These are phyloP conservation scores for Podocnemis expansa DNA, from an alignment of 2,113 vertebrate species.

Conservation along the genomic window DNA sequence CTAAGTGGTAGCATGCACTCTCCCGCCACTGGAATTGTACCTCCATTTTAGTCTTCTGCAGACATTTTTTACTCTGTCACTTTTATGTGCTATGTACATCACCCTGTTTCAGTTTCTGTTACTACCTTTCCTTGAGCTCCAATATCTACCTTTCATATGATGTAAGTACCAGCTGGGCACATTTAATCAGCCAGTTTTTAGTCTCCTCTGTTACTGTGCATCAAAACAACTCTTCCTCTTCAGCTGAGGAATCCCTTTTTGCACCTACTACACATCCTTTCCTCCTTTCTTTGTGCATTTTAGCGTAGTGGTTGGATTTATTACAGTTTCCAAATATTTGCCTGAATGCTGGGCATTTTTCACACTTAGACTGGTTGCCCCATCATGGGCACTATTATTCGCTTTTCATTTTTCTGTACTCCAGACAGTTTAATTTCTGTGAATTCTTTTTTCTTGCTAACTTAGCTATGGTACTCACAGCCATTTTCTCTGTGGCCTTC, in stretches of 20 bases:
- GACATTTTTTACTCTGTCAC: neutral
- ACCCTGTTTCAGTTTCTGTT: no score
- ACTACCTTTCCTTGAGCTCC: neutral
- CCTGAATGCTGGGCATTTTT: neutral
- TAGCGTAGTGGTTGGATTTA: neutral
- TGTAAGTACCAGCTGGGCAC: neutral
- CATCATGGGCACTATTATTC: neutral
- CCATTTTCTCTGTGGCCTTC: neutral
- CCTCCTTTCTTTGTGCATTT: neutral
- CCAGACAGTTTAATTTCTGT: no score
- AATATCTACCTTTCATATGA: neutral
- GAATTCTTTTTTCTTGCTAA: neutral
- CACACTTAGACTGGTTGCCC: neutral
- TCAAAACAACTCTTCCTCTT: no score
- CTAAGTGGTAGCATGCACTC: neutral
- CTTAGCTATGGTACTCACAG: neutral
- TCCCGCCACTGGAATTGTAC: neutral
- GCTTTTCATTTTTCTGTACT: neutral
- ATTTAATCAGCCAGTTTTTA: neutral
- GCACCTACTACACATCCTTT: no score
- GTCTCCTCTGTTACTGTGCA: neutral
- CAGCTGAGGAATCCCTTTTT: no score
- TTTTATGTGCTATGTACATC: neutral
- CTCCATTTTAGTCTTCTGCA: neutral
- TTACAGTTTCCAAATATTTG: neutral